Evolutionary conservation across 2,113 vertebrate species (phyloP).

Genomic region (Symphodus melops): DNA sequence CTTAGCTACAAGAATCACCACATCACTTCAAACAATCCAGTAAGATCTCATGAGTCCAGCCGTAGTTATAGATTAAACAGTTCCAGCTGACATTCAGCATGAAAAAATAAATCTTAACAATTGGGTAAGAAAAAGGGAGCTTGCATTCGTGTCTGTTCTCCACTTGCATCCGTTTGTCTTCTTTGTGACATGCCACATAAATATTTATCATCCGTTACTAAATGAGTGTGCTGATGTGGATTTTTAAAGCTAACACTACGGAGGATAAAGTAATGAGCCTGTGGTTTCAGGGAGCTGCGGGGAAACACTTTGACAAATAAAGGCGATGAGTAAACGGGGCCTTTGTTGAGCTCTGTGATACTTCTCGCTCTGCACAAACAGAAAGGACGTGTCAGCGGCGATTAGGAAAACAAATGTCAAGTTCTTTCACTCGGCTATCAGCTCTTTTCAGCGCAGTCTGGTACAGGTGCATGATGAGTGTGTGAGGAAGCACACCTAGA

Average conservation of each 20-base stretch:
- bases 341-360: slow-evolving; percentile 68
- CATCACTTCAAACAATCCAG: not conserved
- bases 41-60: not conserved
- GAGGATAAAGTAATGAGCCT: slow-evolving; percentile 74
- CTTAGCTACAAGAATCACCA: not conserved
- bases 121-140: slow-evolving; percentile 8
- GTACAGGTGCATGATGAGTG: slow-evolving; percentile 61
- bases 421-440: slow-evolving; percentile 70
- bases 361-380: slow-evolving; percentile 66
- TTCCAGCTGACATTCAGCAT: slow-evolving; percentile 17
- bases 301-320: slow-evolving; percentile 73
- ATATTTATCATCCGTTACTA: slow-evolving; percentile 71
- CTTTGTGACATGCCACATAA: slow-evolving; percentile 47
- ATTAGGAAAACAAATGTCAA: slow-evolving; percentile 77
- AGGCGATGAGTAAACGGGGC: slow-evolving; percentile 53
- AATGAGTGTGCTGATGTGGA: slow-evolving; percentile 72
- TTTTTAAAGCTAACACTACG: slow-evolving; percentile 67
- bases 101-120: slow-evolving; percentile 25
- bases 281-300: slow-evolving; percentile 71
- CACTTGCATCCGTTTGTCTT: not conserved
- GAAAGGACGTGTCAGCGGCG: slow-evolving; percentile 61
- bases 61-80: not conserved
- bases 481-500: slow-evolving; percentile 30
- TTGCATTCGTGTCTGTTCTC: slow-evolving; percentile 18
- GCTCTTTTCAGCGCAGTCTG: slow-evolving; percentile 44